phyloP scores from a whole-genome alignment of 2,113 vertebrate species.

The Paedocypris sp. region DNA sequence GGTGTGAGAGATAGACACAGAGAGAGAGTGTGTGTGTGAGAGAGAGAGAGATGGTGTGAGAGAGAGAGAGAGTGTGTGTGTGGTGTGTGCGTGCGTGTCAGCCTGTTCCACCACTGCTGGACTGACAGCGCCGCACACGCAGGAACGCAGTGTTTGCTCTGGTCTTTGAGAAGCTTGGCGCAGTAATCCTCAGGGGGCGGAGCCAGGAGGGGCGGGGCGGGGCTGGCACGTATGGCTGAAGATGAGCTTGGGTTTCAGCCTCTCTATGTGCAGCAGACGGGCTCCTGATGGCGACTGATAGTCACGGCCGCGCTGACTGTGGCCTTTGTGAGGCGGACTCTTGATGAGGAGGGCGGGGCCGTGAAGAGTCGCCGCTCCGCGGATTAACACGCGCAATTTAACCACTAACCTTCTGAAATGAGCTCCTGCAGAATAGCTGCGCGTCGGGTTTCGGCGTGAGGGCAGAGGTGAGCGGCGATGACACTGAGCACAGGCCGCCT shows the following conservation, averaged over 20 bases:
- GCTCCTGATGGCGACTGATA: conserved; percentile 26
- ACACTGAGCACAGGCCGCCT: conserved; percentile 34
- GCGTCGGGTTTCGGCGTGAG: conserved; percentile 57
- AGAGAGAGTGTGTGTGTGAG: too few species aligned
- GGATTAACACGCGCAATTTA: conserved; percentile 68
- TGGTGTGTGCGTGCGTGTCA: too few species aligned
- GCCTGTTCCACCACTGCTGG: too few species aligned
- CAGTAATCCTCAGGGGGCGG: too few species aligned
- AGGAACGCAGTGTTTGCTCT: too few species aligned
- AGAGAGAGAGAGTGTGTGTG: too few species aligned
- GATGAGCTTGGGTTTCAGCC: conserved; percentile 18
- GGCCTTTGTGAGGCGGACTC: conserved; percentile 36
- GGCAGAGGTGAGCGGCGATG: conserved; percentile 48
- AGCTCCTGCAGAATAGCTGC: conserved; percentile 55
- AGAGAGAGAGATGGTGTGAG: too few species aligned
- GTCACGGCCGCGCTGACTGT: conserved; percentile 32
- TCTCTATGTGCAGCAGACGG: conserved; percentile 11
- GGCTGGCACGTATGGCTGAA: too few species aligned
- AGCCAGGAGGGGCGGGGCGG: too few species aligned
- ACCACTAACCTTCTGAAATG: conserved; percentile 65
- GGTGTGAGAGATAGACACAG: too few species aligned
- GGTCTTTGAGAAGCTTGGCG: too few species aligned
- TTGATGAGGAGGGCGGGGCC: conserved; percentile 67
- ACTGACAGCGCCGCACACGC: too few species aligned
- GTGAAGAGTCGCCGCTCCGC: conserved; percentile 50